Evolutionary conservation across 2,888 invertebrate genomes (phyloP), one percentile per base, ranked within the genome.

Genomic region (Orthosia gracilis): DNA sequence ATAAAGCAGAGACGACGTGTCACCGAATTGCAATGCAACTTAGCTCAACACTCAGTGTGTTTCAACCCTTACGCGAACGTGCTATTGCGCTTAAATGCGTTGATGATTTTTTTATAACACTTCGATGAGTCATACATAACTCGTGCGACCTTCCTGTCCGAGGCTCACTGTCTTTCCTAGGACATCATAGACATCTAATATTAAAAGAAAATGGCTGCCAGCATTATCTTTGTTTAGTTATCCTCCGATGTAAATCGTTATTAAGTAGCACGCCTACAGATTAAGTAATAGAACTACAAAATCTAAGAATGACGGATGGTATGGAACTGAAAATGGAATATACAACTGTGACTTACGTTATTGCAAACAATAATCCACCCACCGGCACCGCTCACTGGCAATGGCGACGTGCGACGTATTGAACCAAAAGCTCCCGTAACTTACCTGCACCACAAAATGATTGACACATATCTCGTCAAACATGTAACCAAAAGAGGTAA

Each of bases 31-130:
- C 55, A 50, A 40, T 23, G n/a, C 54, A 57, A 45, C 62, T 23
- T 81, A 85, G 0, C 88, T 87, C n/a, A n/a, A n/a, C n/a, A n/a
- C n/a, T n/a, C 31, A 76, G 85, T 50, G 92, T 89, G 66, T 92
- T 94, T 93, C 89, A 47, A 78, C 18, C 68, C 66, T 73, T 31
- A 68, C 31, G 62, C 45, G 52, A 58, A 78, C 87, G 85, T 85
- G 83, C 78, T 13, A 40, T 23, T 71, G 73, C 21, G 62, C 58
- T 55, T 65, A 65, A 85, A 85, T 74, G 57, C 21, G 61, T 49
- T 66, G 49, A 73, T 84, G 17, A 72, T 58, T 75, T 82, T 67
- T 47, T 63, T 67, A 68, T 69, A 73, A 50, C 61, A 59, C 40
- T 45, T 4, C 3, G 45, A 69, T 71, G 76, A 69, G 67, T 81